Evolutionary conservation across 2,113 vertebrate genomes (phyloP).

Genomic region (Podarcis cretensis): DNA sequence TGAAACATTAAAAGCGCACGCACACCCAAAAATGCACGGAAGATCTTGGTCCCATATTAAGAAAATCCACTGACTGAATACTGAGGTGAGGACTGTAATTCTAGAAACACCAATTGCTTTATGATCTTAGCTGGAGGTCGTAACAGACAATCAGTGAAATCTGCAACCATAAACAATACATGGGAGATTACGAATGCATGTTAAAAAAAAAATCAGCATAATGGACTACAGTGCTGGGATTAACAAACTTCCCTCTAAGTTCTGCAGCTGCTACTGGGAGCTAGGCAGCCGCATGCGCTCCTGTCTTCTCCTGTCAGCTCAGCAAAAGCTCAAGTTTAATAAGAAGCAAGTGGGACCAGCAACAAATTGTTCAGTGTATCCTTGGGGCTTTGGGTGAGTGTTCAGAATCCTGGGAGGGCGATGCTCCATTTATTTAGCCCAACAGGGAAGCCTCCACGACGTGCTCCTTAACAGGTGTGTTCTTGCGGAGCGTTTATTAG

Average conservation of each 20-base stretch:
- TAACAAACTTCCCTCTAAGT: background rate
- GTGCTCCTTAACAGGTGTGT: too few species aligned
- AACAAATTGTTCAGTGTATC: too few species aligned
- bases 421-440: too few species aligned
- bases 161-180: background rate
- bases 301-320: background rate
- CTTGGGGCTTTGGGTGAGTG: too few species aligned
- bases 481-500: too few species aligned
- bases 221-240: background rate
- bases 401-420: too few species aligned
- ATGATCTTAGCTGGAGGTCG: background rate
- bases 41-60: background rate
- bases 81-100: background rate
- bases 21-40: background rate
- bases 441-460: too few species aligned
- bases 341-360: background rate
- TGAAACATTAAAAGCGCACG: background rate
- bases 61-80: background rate
- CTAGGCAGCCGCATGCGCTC: background rate
- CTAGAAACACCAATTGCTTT: background rate
- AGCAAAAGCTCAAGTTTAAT: background rate
- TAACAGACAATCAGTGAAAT: background rate
- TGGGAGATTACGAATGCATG: background rate
- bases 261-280: background rate
- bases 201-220: background rate